phyloP scores from a whole-genome alignment of 2,888 invertebrate species.

The Pollenia amentaria region DNA sequence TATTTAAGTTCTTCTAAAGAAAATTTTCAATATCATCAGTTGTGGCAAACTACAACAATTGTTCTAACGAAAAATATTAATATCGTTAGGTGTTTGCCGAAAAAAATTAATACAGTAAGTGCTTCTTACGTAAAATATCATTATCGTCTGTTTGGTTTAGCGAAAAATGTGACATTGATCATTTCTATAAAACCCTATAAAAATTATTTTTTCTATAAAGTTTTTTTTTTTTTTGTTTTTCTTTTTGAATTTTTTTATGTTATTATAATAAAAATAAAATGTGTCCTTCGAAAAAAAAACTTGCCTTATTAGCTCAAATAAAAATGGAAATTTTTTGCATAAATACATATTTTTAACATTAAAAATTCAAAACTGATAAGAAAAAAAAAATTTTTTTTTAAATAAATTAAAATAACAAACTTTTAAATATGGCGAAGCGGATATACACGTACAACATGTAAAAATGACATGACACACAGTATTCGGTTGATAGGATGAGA shows the following conservation, averaged over 20 bases:
- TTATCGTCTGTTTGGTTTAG: too few relatives aligned
- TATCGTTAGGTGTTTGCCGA: too few relatives aligned
- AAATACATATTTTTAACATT: constrained; percentile 17
- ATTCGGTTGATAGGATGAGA: constrained; percentile 37
- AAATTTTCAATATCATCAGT: too few relatives aligned
- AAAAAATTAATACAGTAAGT: too few relatives aligned
- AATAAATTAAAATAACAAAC: constrained; percentile 13
- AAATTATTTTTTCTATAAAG: neutral
- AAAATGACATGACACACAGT: constrained; percentile 49
- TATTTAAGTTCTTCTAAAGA: too few relatives aligned
- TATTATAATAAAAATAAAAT: neutral
- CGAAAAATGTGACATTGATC: too few relatives aligned
- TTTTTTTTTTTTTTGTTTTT: neutral
- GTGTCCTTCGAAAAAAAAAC: neutral
- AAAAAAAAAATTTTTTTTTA: neutral
- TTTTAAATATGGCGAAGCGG: constrained; percentile 37
- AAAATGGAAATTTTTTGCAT: neutral
- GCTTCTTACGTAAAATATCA: too few relatives aligned
- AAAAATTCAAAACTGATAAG: neutral
- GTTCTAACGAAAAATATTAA: too few relatives aligned
- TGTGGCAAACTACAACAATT: too few relatives aligned
- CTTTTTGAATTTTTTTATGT: neutral
- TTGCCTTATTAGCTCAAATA: neutral
- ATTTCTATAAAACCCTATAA: too few relatives aligned
- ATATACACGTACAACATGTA: constrained; percentile 54